Evolutionary conservation across 2,888 invertebrate species (phyloP), one percentile per base, ranked within the genome.

Genomic region (Habrosyne pyritoides): DNA sequence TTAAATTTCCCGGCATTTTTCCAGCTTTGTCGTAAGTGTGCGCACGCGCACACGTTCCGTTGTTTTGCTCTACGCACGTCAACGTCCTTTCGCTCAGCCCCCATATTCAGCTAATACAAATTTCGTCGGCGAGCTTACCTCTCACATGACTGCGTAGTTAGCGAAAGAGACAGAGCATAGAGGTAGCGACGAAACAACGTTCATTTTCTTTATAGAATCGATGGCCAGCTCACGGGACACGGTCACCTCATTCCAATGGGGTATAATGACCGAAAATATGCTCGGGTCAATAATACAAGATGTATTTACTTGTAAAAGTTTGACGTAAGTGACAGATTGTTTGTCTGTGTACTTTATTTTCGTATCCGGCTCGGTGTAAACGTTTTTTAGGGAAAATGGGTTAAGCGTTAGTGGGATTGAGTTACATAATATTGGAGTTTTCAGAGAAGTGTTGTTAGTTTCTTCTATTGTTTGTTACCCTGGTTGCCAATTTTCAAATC

Each of bases 251-350:
- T 48, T 48, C 24, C 26, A n/a, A 22, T 14, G 48, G 48, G 26
- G 47, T 24, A 21, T 48, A 48, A 48, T 48, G 48, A 48, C 24
- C 48, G 48, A 42, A 42, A 42, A 42, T 18, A 42, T 42, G 18
- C 2, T 42, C 18, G 8, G 42, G 42, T 42, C 42, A 42, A 42
- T 18, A 42, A 42, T 18, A 42, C 18, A 8, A 18, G 18, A 18
- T 14, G 7, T 42, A 42, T 18, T 42, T 18, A 14, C 36, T n/a
- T 42, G 14, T 7, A n/a, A 33, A n/a, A 18, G 6, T 42, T 24
- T 24, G 8, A 18, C 14, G 18, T 33, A n/a, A 33, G 10, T 42
- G 42, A 42, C 42, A 42, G 1, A n/a, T 33, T 3, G n/a, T 33
- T 42, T 18, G 18, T 18, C 18, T n/a, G 36, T 6, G 14, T 14